Evolutionary conservation across 2,797 vertebrate species (phyloP).

Genomic region (Sebastes melanostomus): DNA sequence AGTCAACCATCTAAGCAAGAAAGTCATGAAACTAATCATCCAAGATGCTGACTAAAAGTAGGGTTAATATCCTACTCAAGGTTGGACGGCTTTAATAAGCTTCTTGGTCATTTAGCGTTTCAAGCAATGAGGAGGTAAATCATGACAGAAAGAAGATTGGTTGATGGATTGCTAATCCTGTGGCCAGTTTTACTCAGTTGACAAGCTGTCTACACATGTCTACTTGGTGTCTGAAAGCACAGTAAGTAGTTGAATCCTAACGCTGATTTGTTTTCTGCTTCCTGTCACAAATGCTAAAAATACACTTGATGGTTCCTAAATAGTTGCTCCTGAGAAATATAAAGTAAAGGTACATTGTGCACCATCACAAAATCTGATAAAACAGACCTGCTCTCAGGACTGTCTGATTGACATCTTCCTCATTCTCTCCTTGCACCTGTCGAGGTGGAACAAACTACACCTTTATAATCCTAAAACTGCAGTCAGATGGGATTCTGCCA

Average conservation of each 20-base stretch:
- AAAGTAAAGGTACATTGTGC: neutral
- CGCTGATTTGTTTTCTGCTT: neutral
- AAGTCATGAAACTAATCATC: neutral
- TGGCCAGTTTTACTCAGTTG: constrained; percentile 9
- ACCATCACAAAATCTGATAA: neutral
- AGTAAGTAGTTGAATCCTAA: neutral
- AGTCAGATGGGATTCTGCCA: neutral
- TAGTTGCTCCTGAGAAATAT: neutral
- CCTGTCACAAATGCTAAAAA: neutral
- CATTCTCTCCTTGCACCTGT: neutral
- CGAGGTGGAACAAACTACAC: neutral
- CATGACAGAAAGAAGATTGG: neutral
- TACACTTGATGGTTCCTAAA: neutral
- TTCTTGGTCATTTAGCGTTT: constrained; percentile 1
- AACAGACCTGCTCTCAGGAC: neutral
- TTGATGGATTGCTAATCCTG: constrained; percentile 21
- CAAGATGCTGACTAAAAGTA: constrained; percentile 1
- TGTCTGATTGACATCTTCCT: neutral
- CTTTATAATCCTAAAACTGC: neutral
- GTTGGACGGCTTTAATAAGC: constrained; percentile 7
- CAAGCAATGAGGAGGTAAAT: neutral
- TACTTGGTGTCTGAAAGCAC: neutral
- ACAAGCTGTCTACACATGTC: neutral
- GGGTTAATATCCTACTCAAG: constrained; percentile 9
- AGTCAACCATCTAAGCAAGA: neutral